These are phyloP conservation scores for Epistrophella euchroma DNA, from an alignment of 2,888 invertebrate genomes.

Conservation along the genomic window DNA sequence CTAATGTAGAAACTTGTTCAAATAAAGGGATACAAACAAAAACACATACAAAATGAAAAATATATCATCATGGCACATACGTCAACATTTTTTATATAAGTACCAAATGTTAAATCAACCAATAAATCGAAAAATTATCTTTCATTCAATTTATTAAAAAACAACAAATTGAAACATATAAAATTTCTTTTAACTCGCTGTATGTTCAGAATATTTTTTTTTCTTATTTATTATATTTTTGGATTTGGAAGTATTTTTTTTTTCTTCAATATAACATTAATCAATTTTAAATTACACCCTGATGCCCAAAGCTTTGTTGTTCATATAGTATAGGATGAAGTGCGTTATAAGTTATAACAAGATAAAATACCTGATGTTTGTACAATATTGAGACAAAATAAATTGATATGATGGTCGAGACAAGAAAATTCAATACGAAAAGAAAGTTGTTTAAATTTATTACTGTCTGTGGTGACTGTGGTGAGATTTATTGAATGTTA, in stretches of 20 bases:
- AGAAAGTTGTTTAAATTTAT: constrained; percentile 5
- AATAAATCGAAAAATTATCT: constrained; percentile 17
- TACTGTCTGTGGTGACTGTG: neutral
- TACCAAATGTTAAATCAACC: neutral
- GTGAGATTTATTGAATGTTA: neutral
- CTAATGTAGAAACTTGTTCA: too few relatives aligned
- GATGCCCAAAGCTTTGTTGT: neutral
- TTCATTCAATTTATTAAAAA: neutral
- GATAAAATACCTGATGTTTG: neutral
- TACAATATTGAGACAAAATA: neutral
- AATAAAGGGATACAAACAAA: too few relatives aligned
- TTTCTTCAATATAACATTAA: neutral
- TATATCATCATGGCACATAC: neutral
- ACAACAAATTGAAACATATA: neutral
- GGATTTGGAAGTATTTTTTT: neutral
- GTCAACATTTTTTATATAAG: neutral
- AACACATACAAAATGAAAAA: neutral
- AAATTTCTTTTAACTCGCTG: neutral
- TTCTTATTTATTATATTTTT: neutral
- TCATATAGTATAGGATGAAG: neutral
- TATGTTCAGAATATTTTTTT: neutral
- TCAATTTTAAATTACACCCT: constrained; percentile 26
- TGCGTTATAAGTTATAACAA: neutral
- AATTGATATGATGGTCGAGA: constrained; percentile 9
- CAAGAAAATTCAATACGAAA: neutral